Evolutionary conservation across 2,113 vertebrate species (phyloP).

Genomic region (Panurus biarmicus): DNA sequence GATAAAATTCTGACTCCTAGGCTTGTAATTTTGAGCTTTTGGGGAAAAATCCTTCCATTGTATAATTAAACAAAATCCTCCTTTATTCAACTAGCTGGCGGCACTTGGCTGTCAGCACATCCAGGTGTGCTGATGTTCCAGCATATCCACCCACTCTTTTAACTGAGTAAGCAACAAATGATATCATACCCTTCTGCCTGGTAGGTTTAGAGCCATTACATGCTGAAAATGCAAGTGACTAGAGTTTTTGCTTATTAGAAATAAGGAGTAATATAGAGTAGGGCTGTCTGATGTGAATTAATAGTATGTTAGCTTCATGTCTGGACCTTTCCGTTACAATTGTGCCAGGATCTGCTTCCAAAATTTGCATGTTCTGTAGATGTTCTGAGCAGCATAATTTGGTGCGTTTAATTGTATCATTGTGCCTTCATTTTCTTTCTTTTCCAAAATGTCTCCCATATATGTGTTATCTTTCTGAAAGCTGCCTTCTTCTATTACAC

Average conservation of each 20-base stretch:
- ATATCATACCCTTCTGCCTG: not conserved
- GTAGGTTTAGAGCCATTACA: not conserved
- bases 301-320: not conserved
- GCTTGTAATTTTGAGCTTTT: not conserved
- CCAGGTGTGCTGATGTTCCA: slow-evolving; percentile 28
- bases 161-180: slow-evolving; percentile 6
- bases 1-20: not conserved
- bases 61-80: not conserved
- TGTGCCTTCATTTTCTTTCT: not conserved
- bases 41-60: not conserved
- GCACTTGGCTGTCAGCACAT: slow-evolving; percentile 6
- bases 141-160: not conserved
- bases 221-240: not conserved
- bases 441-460: not conserved
- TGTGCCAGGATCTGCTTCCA: not conserved
- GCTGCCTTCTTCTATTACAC: not conserved
- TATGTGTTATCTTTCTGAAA: not conserved
- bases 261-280: not conserved
- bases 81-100: not conserved
- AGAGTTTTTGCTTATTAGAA: not conserved
- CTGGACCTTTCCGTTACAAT: not conserved
- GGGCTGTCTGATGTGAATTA: not conserved
- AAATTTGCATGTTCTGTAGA: not conserved
- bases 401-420: not conserved
- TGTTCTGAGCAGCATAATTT: not conserved